Base-by-base conservation (phyloP, 2,888 invertebrate species). In the Drosophila nr. medialis region DNA sequence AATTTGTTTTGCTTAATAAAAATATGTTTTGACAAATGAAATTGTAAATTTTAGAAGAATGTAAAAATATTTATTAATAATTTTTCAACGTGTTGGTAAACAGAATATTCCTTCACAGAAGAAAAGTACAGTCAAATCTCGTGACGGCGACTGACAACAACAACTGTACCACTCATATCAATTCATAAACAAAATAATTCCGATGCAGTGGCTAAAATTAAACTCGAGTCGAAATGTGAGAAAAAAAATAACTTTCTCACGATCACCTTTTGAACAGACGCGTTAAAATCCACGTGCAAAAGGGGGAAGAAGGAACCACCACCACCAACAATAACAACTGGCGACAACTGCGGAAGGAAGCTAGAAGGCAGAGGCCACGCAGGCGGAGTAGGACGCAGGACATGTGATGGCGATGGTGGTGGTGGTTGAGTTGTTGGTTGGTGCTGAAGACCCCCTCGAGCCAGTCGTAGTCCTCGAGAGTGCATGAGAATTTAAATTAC, bases 231-330 rank as follows among this genome's bases (percentile, higher is more conserved):
- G 80, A 76, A 72, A 72, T 27, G 91, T 91, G 91, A 89, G 91
- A 91, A 91, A 90, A 91, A 88, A 88, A 80, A 89, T 8, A 80
- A 89, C 80, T 89, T 91, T 91, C 91, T 90, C 91, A 91, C 91
- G 90, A 90, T 89, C 85, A 86, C 86, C 89, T 86, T 75, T 82
- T 68, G 78, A 75, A 71, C 73, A 62, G 85, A 76, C 80, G 83
- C 72, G 54, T 81, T 64, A 70, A 86, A 91, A 91, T 91, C 90
- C 91, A 91, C 91, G 91, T 91, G 91, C 89, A 91, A 91, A 91
- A 91, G 91, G 91, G 91, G 91, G 91, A 91, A 91, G 90, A 91
- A 91, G 90, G 63, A 83, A 80, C 83, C 55, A 81, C 87, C 85
- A 81, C 63, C 79, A 75, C 51, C 75, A 73, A 27, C n/a, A 34